Base-by-base conservation (phyloP, 1,140 invertebrate species). In the Caenorhabditis inopinata region DNA sequence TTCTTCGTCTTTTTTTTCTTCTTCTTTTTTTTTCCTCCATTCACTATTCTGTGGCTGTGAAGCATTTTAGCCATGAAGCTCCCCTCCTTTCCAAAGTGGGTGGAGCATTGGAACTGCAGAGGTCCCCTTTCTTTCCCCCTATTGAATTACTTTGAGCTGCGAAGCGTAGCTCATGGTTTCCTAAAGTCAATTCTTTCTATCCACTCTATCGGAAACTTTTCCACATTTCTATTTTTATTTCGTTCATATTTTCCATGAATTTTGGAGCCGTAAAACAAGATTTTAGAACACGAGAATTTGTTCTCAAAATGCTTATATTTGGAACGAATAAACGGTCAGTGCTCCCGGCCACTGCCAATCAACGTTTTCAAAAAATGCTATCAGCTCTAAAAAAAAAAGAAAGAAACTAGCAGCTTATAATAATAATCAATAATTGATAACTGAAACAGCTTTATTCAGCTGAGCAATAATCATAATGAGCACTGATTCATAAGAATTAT, bases 121-220 rank as follows among this genome's bases (percentile, higher is more conserved):
- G n/a, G 25, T 14, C 25, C 32, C 32, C 32, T 14, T 27, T 18
- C 7, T 68, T 29, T 38, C n/a, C 32, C 32, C 58, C 58, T 68
- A 68, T 68, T 68, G 58, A 68, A 68, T 68, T 68, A 68, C 58
- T 68, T 18, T 68, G 58, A 68, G 58, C 58, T 68, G 58, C 58
- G 58, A 68, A 68, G 58, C 58, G 58, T 68, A 38, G 58, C 58
- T 25, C 27, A 68, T 21, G 58, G 11, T 38, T 38, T 16, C 32
- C 58, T 6, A 68, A 68, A 68, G 29, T 68, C 58, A 38, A 38
- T 68, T 68, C 58, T 68, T 68, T 68, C 58, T 68, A 29, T 62
- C 25, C 32, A 68, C 1, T 38, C 58, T 18, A 38, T 9, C n/a
- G 6, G 32, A 38, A 68, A 42, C 11, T 68, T 32, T 32, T 32